Conservation (phyloP, 2,113 vertebrate genomes). For the Anguilla japonica region DNA sequence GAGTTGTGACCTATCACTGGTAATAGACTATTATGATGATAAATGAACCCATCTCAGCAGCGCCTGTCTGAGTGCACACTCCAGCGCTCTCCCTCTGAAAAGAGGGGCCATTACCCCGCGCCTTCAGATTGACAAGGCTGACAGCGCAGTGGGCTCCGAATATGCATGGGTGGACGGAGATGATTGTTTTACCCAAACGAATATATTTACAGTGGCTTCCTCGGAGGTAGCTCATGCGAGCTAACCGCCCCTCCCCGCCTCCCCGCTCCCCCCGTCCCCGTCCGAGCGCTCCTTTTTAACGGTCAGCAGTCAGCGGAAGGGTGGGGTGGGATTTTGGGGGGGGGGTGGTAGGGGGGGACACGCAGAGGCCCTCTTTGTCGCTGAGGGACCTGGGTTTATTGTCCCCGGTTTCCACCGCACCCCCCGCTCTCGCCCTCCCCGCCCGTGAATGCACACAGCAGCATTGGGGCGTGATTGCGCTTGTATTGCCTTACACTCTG, state of each 20-base stretch:
- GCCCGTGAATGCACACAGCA: neutral
- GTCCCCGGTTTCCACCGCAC: too few species aligned
- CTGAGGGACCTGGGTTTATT: neutral
- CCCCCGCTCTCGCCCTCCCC: neutral
- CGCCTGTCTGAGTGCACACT: slow-evolving; percentile 71
- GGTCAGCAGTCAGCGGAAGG: neutral
- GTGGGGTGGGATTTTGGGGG: neutral
- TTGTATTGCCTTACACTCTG: neutral
- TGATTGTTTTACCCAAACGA: slow-evolving; percentile 71
- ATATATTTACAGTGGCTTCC: slow-evolving; percentile 65
- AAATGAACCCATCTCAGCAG: slow-evolving; percentile 81
- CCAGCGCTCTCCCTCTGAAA: slow-evolving; percentile 69
- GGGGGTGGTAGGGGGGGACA: neutral
- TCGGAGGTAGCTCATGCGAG: slow-evolving; percentile 29
- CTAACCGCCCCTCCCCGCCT: neutral
- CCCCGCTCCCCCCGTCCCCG: neutral
- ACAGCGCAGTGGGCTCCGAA: slow-evolving; percentile 53
- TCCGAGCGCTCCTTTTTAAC: neutral
- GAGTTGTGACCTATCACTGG: slow-evolving; percentile 79
- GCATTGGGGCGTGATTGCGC: neutral
- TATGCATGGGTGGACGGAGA: slow-evolving; percentile 65
- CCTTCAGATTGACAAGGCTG: slow-evolving; percentile 64
- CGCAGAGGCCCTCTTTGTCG: neutral
- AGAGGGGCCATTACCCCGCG: slow-evolving; percentile 72
- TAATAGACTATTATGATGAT: slow-evolving; percentile 86